Conservation (phyloP, 2,888 invertebrate species). For the Micoletzkya japonica region DNA sequence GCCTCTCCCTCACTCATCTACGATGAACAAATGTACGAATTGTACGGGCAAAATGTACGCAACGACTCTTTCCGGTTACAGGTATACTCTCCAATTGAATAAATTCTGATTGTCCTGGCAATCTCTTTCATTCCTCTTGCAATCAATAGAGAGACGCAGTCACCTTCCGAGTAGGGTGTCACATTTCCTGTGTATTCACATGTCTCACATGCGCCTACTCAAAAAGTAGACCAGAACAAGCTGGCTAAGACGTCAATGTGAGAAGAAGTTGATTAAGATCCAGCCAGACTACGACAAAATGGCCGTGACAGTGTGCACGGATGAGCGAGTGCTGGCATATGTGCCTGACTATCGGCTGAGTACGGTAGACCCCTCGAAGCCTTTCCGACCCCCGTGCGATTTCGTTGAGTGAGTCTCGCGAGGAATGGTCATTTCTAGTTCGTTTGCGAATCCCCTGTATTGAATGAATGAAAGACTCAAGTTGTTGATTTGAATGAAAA, state of each 20-base stretch:
- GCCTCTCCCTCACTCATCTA: slow-evolving; percentile 25
- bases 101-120: too few relatives aligned
- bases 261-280: too few relatives aligned
- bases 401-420: slow-evolving; percentile 17
- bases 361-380: slow-evolving; percentile 5
- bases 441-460: neutral
- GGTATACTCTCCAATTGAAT: too few relatives aligned
- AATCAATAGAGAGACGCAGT: neutral
- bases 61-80: slow-evolving; percentile 23
- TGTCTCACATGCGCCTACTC: too few relatives aligned
- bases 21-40: slow-evolving; percentile 28
- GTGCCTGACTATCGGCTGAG: slow-evolving; percentile 26
- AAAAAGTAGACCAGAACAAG: too few relatives aligned
- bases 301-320: slow-evolving; percentile 22
- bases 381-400: slow-evolving; percentile 26
- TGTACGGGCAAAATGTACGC: slow-evolving; percentile 20
- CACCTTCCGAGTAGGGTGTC: neutral
- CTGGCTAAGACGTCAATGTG: too few relatives aligned
- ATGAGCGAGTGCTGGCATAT: slow-evolving; percentile 24
- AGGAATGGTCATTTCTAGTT: neutral
- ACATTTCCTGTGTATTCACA: too few relatives aligned
- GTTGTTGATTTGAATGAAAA: neutral
- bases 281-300: slow-evolving; percentile 23
- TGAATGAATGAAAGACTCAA: neutral
- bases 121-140: neutral